Evolutionary conservation across 2,888 invertebrate genomes (phyloP).

Genomic region (Euproctis similis): DNA sequence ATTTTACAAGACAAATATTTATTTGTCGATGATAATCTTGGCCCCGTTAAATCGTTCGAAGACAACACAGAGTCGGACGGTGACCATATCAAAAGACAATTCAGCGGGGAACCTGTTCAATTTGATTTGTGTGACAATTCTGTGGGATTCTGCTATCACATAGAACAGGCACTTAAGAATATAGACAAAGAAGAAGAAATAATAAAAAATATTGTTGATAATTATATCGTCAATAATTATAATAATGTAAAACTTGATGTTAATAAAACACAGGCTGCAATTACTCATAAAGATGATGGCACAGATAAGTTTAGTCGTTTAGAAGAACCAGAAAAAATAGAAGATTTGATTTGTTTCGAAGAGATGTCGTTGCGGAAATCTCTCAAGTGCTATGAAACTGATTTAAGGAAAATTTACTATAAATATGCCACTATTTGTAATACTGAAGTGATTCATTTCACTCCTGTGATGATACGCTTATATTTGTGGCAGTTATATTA

Average conservation of each 20-base stretch:
- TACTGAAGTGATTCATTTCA: slow-evolving; percentile 43
- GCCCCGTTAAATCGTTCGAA: slow-evolving; percentile 17
- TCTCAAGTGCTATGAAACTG: slow-evolving; percentile 58
- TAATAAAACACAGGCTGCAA: slow-evolving; percentile 6
- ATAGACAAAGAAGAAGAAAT: slow-evolving; percentile 45
- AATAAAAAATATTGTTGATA: slow-evolving; percentile 36
- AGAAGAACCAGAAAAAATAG: slow-evolving; percentile 15
- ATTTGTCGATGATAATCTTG: slow-evolving; percentile 70
- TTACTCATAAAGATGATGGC: slow-evolving; percentile 15
- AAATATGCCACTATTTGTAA: slow-evolving; percentile 68
- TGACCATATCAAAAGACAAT: background rate
- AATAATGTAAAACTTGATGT: slow-evolving; percentile 5
- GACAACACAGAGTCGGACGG: slow-evolving; percentile 21
- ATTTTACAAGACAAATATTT: slow-evolving; percentile 62
- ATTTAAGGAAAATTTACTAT: slow-evolving; percentile 67
- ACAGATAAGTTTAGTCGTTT: slow-evolving; percentile 2
- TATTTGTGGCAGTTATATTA: slow-evolving; percentile 78
- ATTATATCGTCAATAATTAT: slow-evolving; percentile 47
- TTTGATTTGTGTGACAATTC: slow-evolving; percentile 51
- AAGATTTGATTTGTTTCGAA: slow-evolving; percentile 53
- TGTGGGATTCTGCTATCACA: slow-evolving; percentile 60
- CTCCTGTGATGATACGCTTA: slow-evolving; percentile 65
- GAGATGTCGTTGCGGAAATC: slow-evolving; percentile 58
- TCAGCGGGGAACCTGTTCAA: slow-evolving; percentile 27
- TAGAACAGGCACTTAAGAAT: slow-evolving; percentile 51